These are phyloP conservation scores for Pachyseris speciosa DNA, from an alignment of 64 coral and sea anemone genomes.

Conservation along the genomic window DNA sequence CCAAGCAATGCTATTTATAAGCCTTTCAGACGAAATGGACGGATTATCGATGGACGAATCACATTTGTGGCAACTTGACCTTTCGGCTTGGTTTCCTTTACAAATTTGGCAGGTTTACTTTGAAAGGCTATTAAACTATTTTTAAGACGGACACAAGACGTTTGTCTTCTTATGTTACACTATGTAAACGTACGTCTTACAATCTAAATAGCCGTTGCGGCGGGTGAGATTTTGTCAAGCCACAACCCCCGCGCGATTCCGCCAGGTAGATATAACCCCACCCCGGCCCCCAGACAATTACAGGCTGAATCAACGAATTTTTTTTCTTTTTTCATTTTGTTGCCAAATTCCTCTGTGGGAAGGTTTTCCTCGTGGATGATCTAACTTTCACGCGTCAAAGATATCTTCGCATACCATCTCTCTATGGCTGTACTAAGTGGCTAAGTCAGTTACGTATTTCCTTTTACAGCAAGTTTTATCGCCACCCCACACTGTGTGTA, in stretches of 20 bases:
- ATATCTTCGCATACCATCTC: slow-evolving; percentile 12
- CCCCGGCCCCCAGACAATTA: not conserved
- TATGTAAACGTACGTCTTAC: not conserved
- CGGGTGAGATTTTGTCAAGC: not conserved
- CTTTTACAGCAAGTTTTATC: not conserved
- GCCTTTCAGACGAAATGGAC: slow-evolving; percentile 14
- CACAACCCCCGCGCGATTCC: not conserved
- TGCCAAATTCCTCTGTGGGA: not conserved
- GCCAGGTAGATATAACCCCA: not conserved
- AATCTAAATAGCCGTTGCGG: not conserved
- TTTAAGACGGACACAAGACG: not conserved
- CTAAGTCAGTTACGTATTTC: not conserved
- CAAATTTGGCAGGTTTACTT: not conserved
- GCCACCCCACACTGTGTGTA: too few relatives aligned
- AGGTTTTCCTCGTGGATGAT: not conserved
- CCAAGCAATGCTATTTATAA: slow-evolving; percentile 8
- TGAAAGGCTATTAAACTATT: slow-evolving; percentile 30
- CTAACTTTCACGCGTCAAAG: not conserved
- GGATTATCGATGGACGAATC: slow-evolving; percentile 14
- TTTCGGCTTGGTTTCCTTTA: slow-evolving; percentile 24
- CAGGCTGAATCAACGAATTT: not conserved
- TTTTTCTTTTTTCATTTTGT: not conserved
- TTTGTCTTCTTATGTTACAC: slow-evolving; percentile 26
- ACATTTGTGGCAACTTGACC: slow-evolving; percentile 44
- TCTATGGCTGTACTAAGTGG: not conserved